Evolutionary conservation across 2,113 vertebrate species (phyloP).

Genomic region (Lamprotornis superbus): DNA sequence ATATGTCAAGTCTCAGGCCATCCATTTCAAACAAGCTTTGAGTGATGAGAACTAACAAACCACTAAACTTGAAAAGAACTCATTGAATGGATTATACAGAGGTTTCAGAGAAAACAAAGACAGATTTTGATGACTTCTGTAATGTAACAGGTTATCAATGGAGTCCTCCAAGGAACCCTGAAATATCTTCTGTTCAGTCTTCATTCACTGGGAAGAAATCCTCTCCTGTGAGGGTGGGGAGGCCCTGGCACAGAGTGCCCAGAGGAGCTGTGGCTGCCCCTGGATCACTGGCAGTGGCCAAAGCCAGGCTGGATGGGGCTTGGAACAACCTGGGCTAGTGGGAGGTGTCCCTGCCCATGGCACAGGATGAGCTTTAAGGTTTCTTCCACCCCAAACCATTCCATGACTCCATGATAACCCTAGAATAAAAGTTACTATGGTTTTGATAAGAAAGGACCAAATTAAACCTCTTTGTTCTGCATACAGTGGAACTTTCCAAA

Average conservation of each 20-base stretch:
- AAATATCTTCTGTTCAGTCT: neutral
- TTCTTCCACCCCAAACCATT: neutral
- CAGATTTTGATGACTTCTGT: neutral
- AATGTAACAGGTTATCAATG: neutral
- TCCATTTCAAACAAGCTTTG: neutral
- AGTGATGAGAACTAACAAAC: neutral
- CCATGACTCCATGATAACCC: neutral
- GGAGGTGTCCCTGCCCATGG: neutral
- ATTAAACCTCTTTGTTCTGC: neutral
- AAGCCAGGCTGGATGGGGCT: rapidly evolving
- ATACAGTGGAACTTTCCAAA: neutral
- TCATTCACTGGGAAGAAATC: neutral
- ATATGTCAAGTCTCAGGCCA: neutral
- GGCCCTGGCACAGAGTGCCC: neutral
- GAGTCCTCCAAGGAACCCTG: neutral
- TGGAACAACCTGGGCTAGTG: rapidly evolving
- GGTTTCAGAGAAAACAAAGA: neutral
- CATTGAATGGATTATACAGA: neutral
- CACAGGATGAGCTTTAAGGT: neutral
- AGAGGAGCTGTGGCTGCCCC: neutral
- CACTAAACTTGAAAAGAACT: neutral
- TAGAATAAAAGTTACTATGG: neutral
- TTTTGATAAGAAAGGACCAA: neutral
- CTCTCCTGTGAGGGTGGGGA: neutral
- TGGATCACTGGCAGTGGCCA: neutral